Conservation (phyloP, 2,113 vertebrate species). For the Phycodurus eques region DNA sequence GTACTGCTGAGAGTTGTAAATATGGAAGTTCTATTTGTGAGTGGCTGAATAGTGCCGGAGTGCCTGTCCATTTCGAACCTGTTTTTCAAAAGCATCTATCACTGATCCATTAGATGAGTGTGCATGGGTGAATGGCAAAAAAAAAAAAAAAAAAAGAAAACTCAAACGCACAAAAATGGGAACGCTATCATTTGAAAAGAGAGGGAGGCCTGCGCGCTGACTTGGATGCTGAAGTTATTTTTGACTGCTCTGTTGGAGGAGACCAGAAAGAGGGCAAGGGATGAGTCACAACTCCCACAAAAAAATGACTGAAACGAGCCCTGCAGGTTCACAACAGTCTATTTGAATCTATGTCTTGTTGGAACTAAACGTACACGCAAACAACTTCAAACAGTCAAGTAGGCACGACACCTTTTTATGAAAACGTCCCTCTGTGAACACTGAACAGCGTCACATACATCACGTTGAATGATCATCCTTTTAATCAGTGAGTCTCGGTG, state of each 20-base stretch:
- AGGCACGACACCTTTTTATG: constrained; percentile 4
- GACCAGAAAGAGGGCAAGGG: constrained; percentile 40
- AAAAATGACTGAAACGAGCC: constrained; percentile 37
- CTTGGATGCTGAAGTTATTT: constrained; percentile 53
- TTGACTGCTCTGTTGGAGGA: constrained; percentile 45
- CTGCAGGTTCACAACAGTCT: constrained; percentile 25
- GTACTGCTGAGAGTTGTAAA: constrained; percentile 30
- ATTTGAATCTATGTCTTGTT: constrained; percentile 22
- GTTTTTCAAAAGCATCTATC: constrained; percentile 60
- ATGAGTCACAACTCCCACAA: constrained; percentile 62
- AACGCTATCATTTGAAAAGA: constrained; percentile 50
- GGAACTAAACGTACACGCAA: neutral
- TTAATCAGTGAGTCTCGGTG: constrained; percentile 15
- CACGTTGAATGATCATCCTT: neutral
- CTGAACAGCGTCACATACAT: neutral
- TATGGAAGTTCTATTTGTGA: constrained; percentile 55
- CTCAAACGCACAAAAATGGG: constrained; percentile 17
- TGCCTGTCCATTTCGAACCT: constrained; percentile 62
- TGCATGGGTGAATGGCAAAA: constrained; percentile 35
- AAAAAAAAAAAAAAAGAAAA: too few relatives aligned
- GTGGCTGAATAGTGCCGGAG: constrained; percentile 51
- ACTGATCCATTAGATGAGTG: constrained; percentile 63
- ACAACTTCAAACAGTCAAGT: constrained; percentile 7
- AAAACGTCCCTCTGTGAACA: neutral
- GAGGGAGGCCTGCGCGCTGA: constrained; percentile 35